phyloP scores from a whole-genome alignment of 2,113 vertebrate species.

The Laticauda colubrina region DNA sequence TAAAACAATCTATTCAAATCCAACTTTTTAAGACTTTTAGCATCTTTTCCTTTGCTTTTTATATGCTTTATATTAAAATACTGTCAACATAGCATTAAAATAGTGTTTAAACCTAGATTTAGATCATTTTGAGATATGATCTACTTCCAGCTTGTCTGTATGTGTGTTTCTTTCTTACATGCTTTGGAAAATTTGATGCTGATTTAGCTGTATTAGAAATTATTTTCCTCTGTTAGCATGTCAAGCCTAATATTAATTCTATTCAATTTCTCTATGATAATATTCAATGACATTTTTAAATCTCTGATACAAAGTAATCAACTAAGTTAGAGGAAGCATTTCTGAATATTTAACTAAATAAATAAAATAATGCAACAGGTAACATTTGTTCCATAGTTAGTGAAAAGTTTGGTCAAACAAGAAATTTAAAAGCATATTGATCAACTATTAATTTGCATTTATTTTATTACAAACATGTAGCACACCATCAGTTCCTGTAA shows the following conservation, averaged over 20 bases:
- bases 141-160: background rate
- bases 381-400: conserved; percentile 18
- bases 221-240: accelerated
- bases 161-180: background rate
- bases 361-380: background rate
- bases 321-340: background rate
- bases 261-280: background rate
- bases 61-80: conserved; percentile 1
- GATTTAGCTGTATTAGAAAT: conserved; percentile 16
- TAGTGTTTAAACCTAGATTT: background rate
- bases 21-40: background rate
- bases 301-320: background rate
- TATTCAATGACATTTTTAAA: background rate
- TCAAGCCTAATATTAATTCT: background rate
- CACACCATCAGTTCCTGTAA: conserved; percentile 6
- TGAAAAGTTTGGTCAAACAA: conserved; percentile 1
- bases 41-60: background rate
- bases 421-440: background rate
- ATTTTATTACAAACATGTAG: conserved; percentile 16
- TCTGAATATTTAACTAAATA: background rate
- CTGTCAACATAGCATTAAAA: background rate
- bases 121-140: background rate
- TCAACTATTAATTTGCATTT: conserved; percentile 22
- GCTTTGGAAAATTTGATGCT: background rate
- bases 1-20: conserved; percentile 3